phyloP scores from a whole-genome alignment of 1,140 invertebrate species.

The Pseudachorutes palmiensis region DNA sequence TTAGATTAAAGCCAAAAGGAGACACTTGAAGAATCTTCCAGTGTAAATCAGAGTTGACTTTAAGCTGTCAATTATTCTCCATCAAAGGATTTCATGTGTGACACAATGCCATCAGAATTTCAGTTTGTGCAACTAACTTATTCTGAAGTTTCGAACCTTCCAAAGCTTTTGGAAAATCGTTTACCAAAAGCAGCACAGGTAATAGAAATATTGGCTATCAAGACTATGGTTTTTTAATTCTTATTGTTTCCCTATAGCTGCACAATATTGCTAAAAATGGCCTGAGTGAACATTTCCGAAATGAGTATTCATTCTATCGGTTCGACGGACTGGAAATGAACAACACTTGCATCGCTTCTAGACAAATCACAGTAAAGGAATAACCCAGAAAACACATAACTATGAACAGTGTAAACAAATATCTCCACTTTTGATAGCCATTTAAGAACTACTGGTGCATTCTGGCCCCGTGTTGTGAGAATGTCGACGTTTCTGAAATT shows the following conservation, averaged over 20 bases:
- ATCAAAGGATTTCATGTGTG: no score
- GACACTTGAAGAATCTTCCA: no score
- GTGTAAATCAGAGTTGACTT: no score
- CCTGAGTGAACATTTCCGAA: background rate
- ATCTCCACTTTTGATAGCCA: background rate
- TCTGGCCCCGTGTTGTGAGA: background rate
- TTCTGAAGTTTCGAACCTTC: background rate
- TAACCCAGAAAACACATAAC: background rate
- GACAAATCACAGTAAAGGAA: background rate
- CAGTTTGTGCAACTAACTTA: background rate
- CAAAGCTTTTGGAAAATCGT: background rate
- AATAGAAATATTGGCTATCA: background rate
- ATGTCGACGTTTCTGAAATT: background rate
- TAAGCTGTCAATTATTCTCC: no score
- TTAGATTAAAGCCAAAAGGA: no score
- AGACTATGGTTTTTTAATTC: background rate
- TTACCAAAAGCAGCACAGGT: background rate
- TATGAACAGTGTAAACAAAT: background rate
- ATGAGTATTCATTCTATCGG: background rate
- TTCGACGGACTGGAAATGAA: background rate
- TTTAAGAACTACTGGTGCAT: background rate
- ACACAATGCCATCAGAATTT: background rate
- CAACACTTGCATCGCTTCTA: background rate
- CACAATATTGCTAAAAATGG: background rate
- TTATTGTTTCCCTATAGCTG: background rate